Conservation (phyloP, 2,888 invertebrate species). For the Drosophila anomalipes region DNA sequence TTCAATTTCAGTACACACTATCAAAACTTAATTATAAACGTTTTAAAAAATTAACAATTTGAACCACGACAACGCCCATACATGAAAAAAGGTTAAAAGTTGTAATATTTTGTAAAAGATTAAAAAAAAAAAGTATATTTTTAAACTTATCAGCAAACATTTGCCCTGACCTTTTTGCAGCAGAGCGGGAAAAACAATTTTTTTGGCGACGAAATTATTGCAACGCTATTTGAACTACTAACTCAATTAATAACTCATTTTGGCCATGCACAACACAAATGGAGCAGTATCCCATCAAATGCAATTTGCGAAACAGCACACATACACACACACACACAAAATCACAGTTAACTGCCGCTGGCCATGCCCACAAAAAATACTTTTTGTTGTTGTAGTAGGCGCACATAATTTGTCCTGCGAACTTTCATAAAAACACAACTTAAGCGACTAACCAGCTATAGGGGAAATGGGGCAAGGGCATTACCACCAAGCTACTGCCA, state of each 20-base stretch:
- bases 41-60: background rate
- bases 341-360: slow-evolving; percentile 19
- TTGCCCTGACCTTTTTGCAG: slow-evolving; percentile 7
- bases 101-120: background rate
- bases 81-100: background rate
- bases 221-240: slow-evolving; percentile 64
- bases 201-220: slow-evolving; percentile 18
- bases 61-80: background rate
- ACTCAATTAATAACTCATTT: slow-evolving; percentile 79
- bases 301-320: slow-evolving; percentile 47
- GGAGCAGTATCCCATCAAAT: slow-evolving; percentile 54
- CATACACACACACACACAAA: slow-evolving; percentile 17
- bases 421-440: slow-evolving; percentile 65
- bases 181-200: slow-evolving; percentile 4
- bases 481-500: background rate
- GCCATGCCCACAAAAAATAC: slow-evolving; percentile 34
- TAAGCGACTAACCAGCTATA: slow-evolving; percentile 51
- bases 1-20: background rate
- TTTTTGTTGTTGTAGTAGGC: slow-evolving; percentile 40
- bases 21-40: background rate
- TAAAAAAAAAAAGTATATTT: background rate
- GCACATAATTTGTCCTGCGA: slow-evolving; percentile 49
- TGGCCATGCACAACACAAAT: slow-evolving; percentile 22
- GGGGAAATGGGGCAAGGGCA: background rate
- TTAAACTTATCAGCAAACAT: slow-evolving; percentile 4